These are phyloP conservation scores for Oligia fasciuncula DNA, from an alignment of 2,888 invertebrate genomes.

Conservation along the genomic window DNA sequence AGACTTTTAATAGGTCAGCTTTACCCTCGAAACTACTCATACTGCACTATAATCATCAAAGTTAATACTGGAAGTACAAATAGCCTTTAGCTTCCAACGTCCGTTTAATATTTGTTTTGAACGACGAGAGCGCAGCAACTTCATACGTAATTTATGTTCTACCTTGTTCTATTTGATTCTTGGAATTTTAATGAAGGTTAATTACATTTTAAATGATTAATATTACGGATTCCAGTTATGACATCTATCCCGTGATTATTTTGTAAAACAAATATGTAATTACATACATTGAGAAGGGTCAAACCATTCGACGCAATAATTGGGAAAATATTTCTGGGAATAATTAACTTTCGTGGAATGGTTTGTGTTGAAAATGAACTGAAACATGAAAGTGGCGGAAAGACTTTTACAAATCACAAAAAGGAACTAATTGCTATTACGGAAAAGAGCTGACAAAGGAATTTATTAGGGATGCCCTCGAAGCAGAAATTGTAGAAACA, in stretches of 20 bases:
- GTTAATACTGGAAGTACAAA: slow-evolving; percentile 77
- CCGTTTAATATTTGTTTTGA: slow-evolving; percentile 73
- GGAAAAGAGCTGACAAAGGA: slow-evolving; percentile 7
- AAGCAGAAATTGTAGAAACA: slow-evolving; percentile 7
- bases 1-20: slow-evolving; percentile 40
- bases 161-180: slow-evolving; percentile 35
- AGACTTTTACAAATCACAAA: slow-evolving; percentile 15
- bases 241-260: slow-evolving; percentile 19
- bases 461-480: not conserved
- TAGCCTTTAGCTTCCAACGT: slow-evolving; percentile 70
- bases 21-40: slow-evolving; percentile 52
- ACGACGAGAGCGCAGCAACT: slow-evolving; percentile 64
- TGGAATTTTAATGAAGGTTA: slow-evolving; percentile 43
- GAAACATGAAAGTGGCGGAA: not conserved
- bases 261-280: slow-evolving; percentile 26
- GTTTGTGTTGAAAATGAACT: not conserved
- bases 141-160: slow-evolving; percentile 55
- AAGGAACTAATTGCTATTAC: slow-evolving; percentile 28
- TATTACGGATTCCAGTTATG: slow-evolving; percentile 20
- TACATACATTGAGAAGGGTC: not conserved
- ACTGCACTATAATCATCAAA: slow-evolving; percentile 74
- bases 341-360: not conserved
- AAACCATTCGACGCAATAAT: not conserved
- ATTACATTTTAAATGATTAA: slow-evolving; percentile 23
- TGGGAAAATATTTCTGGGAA: slow-evolving; percentile 2